These are phyloP conservation scores for Rhodophaea formosa DNA, from an alignment of 2,888 invertebrate genomes.

Conservation along the genomic window DNA sequence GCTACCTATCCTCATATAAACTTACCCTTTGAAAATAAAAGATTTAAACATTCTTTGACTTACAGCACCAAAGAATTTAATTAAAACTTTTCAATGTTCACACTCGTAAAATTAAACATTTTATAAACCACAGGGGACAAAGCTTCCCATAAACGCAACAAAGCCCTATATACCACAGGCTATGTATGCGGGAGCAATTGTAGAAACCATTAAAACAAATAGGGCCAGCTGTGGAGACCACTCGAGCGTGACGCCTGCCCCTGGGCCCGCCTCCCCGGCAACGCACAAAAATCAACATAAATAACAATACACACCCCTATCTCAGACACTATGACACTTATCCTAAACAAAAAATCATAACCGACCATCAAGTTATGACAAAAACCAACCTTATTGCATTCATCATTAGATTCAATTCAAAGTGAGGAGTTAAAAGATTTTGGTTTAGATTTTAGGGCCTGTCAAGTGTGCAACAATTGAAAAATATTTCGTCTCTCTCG, in stretches of 20 bases:
- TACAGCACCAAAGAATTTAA: conserved; percentile 28
- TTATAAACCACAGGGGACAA: conserved; percentile 26
- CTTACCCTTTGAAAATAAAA: not conserved
- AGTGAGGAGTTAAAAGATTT: conserved; percentile 22
- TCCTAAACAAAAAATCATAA: conserved; percentile 33
- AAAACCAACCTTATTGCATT: conserved; percentile 6
- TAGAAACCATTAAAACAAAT: conserved; percentile 74
- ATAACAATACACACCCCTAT: conserved; percentile 81
- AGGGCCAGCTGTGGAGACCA: conserved; percentile 68
- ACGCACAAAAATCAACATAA: conserved; percentile 79
- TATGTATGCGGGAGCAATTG: conserved; percentile 65
- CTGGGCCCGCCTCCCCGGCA: conserved; percentile 68
- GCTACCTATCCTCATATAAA: no score
- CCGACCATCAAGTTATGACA: conserved; percentile 27
- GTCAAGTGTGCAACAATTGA: conserved; percentile 79
- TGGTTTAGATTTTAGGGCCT: conserved; percentile 34
- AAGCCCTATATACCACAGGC: conserved; percentile 54
- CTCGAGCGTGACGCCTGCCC: conserved; percentile 70
- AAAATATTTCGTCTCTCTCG: conserved; percentile 79
- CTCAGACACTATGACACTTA: conserved; percentile 66
- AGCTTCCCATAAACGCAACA: conserved; percentile 57
- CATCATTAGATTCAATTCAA: conserved; percentile 32
- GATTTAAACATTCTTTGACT: not conserved
- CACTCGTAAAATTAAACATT: conserved; percentile 23
- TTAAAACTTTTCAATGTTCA: conserved; percentile 33